A percentile compares a stretch with the other conserved stretches of the same genome.
These are phyloP conservation scores for Nomada fucata DNA, from an alignment of 2,888 invertebrate species.

Conservation along the genomic window DNA sequence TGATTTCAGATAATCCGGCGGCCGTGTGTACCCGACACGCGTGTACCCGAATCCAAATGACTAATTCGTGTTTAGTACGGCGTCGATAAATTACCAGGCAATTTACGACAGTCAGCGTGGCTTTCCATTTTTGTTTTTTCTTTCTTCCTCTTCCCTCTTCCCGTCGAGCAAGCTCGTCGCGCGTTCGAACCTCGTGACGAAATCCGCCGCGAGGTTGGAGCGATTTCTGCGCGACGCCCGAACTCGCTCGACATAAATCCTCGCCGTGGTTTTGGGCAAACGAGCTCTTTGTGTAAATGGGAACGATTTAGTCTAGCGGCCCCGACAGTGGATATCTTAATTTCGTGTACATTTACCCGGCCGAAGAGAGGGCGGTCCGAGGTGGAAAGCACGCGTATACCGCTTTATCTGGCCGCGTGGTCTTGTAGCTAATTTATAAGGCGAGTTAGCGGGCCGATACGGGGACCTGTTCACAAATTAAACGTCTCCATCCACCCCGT, in stretches of 20 bases:
- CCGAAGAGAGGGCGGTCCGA: constrained; percentile 62
- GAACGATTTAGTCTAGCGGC: constrained; percentile 75
- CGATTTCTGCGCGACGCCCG: constrained; percentile 41
- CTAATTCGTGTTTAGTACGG: constrained; percentile 20
- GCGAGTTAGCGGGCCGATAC: constrained; percentile 78
- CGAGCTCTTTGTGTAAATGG: constrained; percentile 66
- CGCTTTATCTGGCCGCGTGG: constrained; percentile 76
- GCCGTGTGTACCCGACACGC: neutral
- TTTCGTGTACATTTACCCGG: constrained; percentile 75
- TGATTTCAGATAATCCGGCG: constrained; percentile 3
- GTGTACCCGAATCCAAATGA: constrained; percentile 7
- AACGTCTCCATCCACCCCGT: constrained; percentile 78
- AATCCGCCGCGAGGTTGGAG: constrained; percentile 20
- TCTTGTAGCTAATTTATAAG: constrained; percentile 82
- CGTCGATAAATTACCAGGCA: constrained; percentile 11
- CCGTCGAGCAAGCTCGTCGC: neutral
- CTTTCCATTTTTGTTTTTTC: neutral
- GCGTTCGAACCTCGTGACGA: constrained; percentile 5
- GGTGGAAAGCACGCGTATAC: constrained; percentile 55
- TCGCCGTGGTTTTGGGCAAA: constrained; percentile 26
- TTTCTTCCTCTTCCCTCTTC: no score
- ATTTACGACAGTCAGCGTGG: constrained; percentile 7
- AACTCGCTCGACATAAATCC: constrained; percentile 55
- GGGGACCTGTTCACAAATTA: constrained; percentile 80
- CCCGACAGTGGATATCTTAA: constrained; percentile 75